phyloP scores from a whole-genome alignment of 2,888 invertebrate species.

The Phyllotreta cruciferae region DNA sequence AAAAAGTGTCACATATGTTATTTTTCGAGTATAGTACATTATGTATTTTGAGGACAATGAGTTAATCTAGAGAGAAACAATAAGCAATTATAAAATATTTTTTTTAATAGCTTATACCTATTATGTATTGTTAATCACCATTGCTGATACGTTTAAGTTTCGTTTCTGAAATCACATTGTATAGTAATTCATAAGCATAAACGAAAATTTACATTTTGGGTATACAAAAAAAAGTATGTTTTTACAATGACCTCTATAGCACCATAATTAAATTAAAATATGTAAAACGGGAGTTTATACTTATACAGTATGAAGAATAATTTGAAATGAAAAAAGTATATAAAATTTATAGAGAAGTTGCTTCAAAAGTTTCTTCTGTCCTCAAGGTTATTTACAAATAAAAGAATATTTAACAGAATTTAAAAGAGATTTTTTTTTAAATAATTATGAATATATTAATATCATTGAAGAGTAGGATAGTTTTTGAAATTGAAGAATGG shows the following conservation, averaged over 20 bases:
- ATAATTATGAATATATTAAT: too few species aligned
- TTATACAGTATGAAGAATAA: too few species aligned
- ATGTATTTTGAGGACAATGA: constrained; percentile 33
- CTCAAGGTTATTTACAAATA: too few species aligned
- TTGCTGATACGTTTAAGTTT: constrained; percentile 62
- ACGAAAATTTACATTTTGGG: constrained; percentile 24
- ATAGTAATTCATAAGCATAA: constrained; percentile 36
- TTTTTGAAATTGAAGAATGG: too few species aligned
- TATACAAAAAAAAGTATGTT: constrained; percentile 28
- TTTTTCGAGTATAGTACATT: constrained; percentile 19
- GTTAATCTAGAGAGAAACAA: constrained; percentile 46
- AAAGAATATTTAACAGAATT: too few species aligned
- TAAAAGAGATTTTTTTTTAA: too few species aligned
- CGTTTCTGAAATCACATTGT: constrained; percentile 59
- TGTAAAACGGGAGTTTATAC: too few species aligned
- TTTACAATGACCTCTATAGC: constrained; percentile 52
- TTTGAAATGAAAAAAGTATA: too few species aligned
- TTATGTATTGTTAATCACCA: constrained; percentile 59
- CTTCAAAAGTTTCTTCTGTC: too few species aligned
- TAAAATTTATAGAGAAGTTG: too few species aligned
- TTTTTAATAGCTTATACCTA: constrained; percentile 41
- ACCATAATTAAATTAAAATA: constrained; percentile 46
- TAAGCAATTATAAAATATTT: constrained; percentile 49
- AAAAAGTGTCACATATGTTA: constrained; percentile 4
- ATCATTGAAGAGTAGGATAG: too few species aligned